Base-by-base conservation (phyloP, 2,113 vertebrate species). In the Chaetodon trifascialis region DNA sequence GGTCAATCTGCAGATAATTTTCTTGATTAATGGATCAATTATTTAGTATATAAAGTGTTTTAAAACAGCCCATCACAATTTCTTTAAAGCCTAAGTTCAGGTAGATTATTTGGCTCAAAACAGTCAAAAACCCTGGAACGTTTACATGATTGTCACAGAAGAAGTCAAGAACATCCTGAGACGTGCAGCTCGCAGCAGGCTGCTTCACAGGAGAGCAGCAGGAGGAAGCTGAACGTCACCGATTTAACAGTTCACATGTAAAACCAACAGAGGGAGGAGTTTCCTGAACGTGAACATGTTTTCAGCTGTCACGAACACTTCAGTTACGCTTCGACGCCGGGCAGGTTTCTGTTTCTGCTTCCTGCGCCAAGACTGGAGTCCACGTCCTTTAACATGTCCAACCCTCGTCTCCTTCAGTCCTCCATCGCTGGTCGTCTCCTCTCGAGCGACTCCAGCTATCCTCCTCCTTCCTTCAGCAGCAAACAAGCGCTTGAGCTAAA, bases 401-500 rank as follows among this genome's bases (percentile, higher is more conserved):
- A 5, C 73, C 74, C 58, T 59, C 46, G 1, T 44, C 36, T 38
- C 66, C 30, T 30, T 68, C 34, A 2, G 64, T 38, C 40, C 7
- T 30, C 44, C 66, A 17, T 68, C 78, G 0, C n/a, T 40, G 30
- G 23, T 62, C 0, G 12, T 60, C 59, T 77, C 64, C 65, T 71
- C 71, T 52, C 11, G 1, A 58, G 60, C 56, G 51, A 25, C 9
- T 74, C 58, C 64, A 47, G 10, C 19, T 0, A 1, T 71, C 21
- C 54, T 17, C 60, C 59, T 74, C 10, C 51, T 64, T 83, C 62
- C 70, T 72, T 76, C 74, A 0, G 66, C n/a, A 14, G 51, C 46
- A 56, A 80, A 7, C 36, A 16, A 65, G 65, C 40, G 11, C 77
- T 55, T 0, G 2, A 84, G 80, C 81, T 59, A 40, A 83, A 85